Evolutionary conservation across 2,888 invertebrate species (phyloP), one percentile per base, ranked within the genome.

Genomic region (Agriopis marginaria): DNA sequence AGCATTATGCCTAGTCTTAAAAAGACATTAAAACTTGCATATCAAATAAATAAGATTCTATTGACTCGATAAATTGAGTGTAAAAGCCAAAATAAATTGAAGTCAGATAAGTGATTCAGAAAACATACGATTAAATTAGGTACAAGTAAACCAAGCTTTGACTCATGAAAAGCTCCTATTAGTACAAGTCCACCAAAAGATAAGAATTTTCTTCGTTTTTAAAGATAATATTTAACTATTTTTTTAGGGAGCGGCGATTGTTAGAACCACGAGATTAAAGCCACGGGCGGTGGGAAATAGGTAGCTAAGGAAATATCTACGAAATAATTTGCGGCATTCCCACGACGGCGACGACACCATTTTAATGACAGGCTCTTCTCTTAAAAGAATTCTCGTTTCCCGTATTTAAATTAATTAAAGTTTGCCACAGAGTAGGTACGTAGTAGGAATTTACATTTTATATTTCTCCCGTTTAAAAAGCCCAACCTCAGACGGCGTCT

Each of bases 361-460:
- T 70, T 70, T 70, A 70, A 70, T 70, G 70, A 60, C 70, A 66
- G 70, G 39, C 59, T 69, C 65, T 70, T 66, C 63, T 59, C 63
- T 63, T 66, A 63, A 70, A 70, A 66, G 66, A 66, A 70, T 63
- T 63, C 66, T 53, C 66, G 59, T 70, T 66, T 63, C 59, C 66
- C 50, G 66, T 63, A 63, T 70, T 65, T 61, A 65, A 70, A 70
- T 70, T 70, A 69, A 69, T 69, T 69, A 69, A 69, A 69, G 68
- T 69, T 69, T 58, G 49, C 64, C 62, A 56, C 61, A 61, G 65
- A 53, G 39, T 53, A 63, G 32, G 45, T 23, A 54, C 49, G 47
- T 53, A 42, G 53, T 58, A 60, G 14, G 49, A 55, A 39, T 54
- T 60, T 58, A 45, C 59, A 67, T 63, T 66, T 66, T 61, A 49